Evolutionary conservation across 2,113 vertebrate species (phyloP), one percentile per base, ranked within the genome.

Genomic region (Furnarius figulus): DNA sequence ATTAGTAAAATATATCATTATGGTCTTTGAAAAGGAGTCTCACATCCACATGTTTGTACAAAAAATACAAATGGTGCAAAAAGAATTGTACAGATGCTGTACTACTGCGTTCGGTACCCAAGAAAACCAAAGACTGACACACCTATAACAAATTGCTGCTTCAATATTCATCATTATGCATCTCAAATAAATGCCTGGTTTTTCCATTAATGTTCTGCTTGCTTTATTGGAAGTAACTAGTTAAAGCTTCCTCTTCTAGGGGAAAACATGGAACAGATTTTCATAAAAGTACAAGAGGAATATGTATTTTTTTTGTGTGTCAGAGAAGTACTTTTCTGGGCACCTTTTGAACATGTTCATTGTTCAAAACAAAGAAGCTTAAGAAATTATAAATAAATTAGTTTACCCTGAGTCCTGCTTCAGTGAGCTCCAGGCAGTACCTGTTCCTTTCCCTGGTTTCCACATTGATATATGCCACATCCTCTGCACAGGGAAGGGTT

Each of bases 391-490:
- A 83, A 84, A 75, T 30, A 63, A 66, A 33, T 19, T 10, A 10
- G 56, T 97, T 98, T 98, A 99, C 99, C 98, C 98, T 98, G 7
- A 99, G 98, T 55, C 99, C 99, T 12, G 99, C 98, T 95, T 99
- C 99, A 0, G 99, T 99, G 73, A 99, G 99, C 96, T 99, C 99
- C 89, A 99, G 96, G 97, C 99, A 99, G 86, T 99, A 99, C 65
- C 97, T 98, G 83, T 98, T 98, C 59, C 98, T 98, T 91, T 99
- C 99, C 85, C 98, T 98, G 2, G 98, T 99, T 97, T 99, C 99
- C 96, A 99, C 99, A 2, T 99, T 99, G 87, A 99, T 99, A 81
- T 99, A 99, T 14, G 99, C 99, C 93, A 99, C 97, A 6, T 99
- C 99, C 28, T 98, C 98, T 3, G 98, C 98, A 62, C 98, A 99